Base-by-base conservation (phyloP, 2,797 vertebrate species). In the Typhlichthys subterraneus region DNA sequence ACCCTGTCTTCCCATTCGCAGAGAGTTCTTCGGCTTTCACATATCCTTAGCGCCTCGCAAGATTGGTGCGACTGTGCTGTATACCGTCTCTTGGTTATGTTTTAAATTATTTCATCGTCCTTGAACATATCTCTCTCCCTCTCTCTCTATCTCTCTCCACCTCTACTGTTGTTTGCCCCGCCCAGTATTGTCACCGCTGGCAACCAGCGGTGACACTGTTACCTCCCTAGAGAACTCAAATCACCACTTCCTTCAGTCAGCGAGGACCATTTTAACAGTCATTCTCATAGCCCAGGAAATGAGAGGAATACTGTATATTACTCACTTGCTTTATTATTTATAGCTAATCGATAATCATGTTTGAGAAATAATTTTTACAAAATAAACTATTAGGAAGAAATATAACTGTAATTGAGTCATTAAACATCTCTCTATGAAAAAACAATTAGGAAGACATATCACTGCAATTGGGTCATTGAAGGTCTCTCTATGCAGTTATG, bases 1-100 rank as follows among this genome's bases (percentile, higher is more conserved):
- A 62, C 84, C 82, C 80, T 64, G 80, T 85, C 84, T n/a, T 76
- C 76, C 86, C 86, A 86, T 89, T 85, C 68, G 82, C 84, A 79
- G 73, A 82, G 77, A 62, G 72, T 10, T 76, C 53, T 80, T 75
- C 87, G 87, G 89, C 88, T 84, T 83, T 5, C 13, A 5, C 23
- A 8, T 13, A 12, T 14, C n/a, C n/a, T 8, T 13, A 12, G 12
- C 8, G 53, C 19, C 33, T 38, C 1, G 33, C 4, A 7, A 38
- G 33, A 38, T 7, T 38, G 8, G 33, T 2, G 8, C 9, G 8
- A 9, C 33, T 38, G 33, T 38, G 33, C 8, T 33, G 1, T 15
- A 8, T 4, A 51, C 47, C 51, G 38, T 14, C 12, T 33, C 47
- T 45, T 48, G 4, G n/a, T 29, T 23, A 12, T 45, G 47, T n/a